phyloP scores from a whole-genome alignment of 1,140 invertebrate genomes.

The Homalodisca vitripennis region DNA sequence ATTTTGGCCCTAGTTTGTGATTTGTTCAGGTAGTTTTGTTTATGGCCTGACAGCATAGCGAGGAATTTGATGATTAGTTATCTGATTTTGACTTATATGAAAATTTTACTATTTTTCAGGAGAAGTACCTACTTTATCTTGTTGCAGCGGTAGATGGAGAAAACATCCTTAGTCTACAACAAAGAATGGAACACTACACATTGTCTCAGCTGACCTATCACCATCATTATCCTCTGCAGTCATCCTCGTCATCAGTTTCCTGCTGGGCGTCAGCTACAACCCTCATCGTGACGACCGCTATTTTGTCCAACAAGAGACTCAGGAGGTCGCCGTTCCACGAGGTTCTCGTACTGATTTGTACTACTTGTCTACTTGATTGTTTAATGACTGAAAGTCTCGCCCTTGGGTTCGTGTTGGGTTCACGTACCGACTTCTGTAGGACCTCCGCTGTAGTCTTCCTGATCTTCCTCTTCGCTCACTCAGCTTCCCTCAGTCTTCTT shows the following conservation, averaged over 20 bases:
- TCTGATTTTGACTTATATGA: no score
- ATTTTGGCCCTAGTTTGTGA: no score
- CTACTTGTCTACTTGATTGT: background rate
- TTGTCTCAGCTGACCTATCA: background rate
- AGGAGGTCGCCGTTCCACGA: background rate
- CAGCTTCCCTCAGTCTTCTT: background rate
- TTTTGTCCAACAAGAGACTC: background rate
- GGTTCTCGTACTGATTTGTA: background rate
- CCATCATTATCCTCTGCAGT: background rate
- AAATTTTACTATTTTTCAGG: no score
- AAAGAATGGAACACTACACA: background rate
- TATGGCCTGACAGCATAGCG: no score
- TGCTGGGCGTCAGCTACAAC: background rate
- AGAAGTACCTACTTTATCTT: no score
- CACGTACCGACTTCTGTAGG: background rate
- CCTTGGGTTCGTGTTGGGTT: background rate
- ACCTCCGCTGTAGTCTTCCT: background rate
- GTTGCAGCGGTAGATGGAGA: no score
- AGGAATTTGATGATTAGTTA: no score
- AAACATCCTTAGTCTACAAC: background rate
- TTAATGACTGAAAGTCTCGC: background rate
- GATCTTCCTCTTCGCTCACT: background rate
- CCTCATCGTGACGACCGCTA: background rate
- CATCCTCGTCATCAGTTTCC: slow-evolving; percentile 3
- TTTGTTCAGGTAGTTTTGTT: no score